Evolutionary conservation across 2,888 invertebrate species (phyloP).

Genomic region (Andrena trimmerana): DNA sequence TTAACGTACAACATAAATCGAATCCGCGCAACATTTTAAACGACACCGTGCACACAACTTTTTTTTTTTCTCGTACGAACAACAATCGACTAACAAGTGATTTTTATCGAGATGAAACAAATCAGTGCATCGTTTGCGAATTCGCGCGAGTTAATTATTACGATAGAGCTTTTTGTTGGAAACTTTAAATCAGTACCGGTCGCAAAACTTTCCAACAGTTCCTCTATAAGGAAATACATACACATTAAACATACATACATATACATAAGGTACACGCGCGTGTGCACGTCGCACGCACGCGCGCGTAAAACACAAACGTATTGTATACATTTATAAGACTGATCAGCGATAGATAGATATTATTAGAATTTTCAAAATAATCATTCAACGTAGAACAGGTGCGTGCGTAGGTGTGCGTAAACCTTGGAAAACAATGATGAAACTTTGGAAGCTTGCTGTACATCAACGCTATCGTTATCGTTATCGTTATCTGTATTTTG

Average conservation of each 20-base stretch:
- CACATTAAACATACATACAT: not conserved
- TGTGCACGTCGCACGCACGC: not conserved
- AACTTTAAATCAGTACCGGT: conserved; percentile 4
- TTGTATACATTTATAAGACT: conserved; percentile 55
- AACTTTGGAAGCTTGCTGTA: not conserved
- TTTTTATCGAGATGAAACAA: conserved; percentile 5
- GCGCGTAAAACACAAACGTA: not conserved
- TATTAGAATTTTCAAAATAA: conserved; percentile 28
- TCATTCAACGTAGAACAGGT: conserved; percentile 32
- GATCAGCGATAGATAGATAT: conserved; percentile 42
- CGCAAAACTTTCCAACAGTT: not conserved
- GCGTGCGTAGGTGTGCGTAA: conserved; percentile 8
- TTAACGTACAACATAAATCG: conserved; percentile 50
- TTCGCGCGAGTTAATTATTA: not conserved
- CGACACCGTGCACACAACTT: conserved; percentile 1
- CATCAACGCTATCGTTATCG: not conserved
- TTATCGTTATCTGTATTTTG: not conserved
- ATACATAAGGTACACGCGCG: not conserved
- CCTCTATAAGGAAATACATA: conserved; percentile 6
- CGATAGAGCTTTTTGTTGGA: conserved; percentile 5
- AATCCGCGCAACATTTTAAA: conserved; percentile 31
- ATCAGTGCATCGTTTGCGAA: not conserved
- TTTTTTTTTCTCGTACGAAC: conserved; percentile 3
- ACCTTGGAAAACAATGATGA: conserved; percentile 9
- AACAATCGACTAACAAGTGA: not conserved